A percentile compares a stretch with the other conserved stretches of the same genome.
Conservation (phyloP, 2,113 vertebrate species). For the Raja brachyura region DNA sequence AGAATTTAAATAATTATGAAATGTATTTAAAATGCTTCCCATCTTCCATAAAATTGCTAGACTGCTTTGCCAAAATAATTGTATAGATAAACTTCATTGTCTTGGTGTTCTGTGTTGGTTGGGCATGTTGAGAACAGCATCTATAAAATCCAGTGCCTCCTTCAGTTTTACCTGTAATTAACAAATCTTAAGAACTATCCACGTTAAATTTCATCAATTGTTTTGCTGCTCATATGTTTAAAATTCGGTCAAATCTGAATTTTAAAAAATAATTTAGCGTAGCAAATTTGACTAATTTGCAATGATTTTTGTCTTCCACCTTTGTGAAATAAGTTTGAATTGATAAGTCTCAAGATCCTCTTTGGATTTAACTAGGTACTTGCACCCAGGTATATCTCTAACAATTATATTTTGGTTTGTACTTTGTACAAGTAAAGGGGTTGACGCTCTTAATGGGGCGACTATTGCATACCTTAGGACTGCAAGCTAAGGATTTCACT, state of each 20-base stretch:
- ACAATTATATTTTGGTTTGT: not conserved
- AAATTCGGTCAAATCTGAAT: not conserved
- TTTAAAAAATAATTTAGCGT: not conserved
- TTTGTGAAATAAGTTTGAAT: too few relatives aligned
- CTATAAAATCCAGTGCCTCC: too few relatives aligned
- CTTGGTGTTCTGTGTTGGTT: not conserved
- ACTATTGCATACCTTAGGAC: too few relatives aligned
- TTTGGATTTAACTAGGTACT: not conserved
- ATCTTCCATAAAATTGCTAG: not conserved
- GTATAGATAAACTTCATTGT: not conserved
- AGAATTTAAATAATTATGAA: too few relatives aligned
- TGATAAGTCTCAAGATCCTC: too few relatives aligned
- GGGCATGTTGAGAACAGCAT: not conserved
- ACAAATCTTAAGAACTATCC: not conserved
- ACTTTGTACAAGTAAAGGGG: too few relatives aligned
- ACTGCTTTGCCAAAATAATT: not conserved
- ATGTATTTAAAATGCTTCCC: not conserved
- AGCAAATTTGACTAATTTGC: not conserved
- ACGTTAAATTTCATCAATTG: not conserved
- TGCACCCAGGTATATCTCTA: not conserved
- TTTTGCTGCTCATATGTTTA: not conserved
- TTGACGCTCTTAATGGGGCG: too few relatives aligned
- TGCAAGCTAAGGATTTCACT: too few relatives aligned
- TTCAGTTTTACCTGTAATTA: not conserved
- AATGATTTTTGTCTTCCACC: too few relatives aligned